phyloP scores from a whole-genome alignment of 2,888 invertebrate genomes.

The Gymnosoma rotundatum region DNA sequence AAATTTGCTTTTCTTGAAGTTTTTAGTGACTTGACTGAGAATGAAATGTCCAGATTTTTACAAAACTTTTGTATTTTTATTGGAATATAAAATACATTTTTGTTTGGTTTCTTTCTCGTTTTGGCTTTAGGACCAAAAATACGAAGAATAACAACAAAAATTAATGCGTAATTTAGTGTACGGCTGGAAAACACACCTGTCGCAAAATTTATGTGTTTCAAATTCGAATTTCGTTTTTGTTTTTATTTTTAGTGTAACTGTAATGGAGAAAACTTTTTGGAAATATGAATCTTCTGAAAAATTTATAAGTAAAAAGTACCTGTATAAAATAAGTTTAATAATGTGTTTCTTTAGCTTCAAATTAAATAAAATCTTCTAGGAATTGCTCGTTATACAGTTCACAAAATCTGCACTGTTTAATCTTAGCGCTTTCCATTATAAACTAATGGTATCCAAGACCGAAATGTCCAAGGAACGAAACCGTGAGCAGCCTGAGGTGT shows the following conservation, averaged over 20 bases:
- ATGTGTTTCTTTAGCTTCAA: too few relatives aligned
- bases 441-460: too few relatives aligned
- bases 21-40: constrained; percentile 23
- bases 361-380: too few relatives aligned
- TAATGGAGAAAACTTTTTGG: neutral
- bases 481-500: too few relatives aligned
- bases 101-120: constrained; percentile 7
- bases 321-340: too few relatives aligned
- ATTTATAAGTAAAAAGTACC: neutral
- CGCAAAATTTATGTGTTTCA: constrained; percentile 68
- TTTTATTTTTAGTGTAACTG: neutral
- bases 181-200: constrained; percentile 67
- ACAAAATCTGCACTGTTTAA: too few relatives aligned
- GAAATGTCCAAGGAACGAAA: too few relatives aligned
- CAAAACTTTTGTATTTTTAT: constrained; percentile 33
- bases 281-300: neutral
- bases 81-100: constrained; percentile 33
- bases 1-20: too few relatives aligned
- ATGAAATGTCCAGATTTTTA: constrained; percentile 50
- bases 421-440: too few relatives aligned
- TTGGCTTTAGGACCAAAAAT: constrained; percentile 10
- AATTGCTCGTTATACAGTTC: too few relatives aligned
- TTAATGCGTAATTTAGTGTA: constrained; percentile 55
- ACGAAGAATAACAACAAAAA: constrained; percentile 35
- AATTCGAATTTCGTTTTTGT: constrained; percentile 40